Conservation (phyloP, 2,888 invertebrate species). For the Agrilus cyanescens region DNA sequence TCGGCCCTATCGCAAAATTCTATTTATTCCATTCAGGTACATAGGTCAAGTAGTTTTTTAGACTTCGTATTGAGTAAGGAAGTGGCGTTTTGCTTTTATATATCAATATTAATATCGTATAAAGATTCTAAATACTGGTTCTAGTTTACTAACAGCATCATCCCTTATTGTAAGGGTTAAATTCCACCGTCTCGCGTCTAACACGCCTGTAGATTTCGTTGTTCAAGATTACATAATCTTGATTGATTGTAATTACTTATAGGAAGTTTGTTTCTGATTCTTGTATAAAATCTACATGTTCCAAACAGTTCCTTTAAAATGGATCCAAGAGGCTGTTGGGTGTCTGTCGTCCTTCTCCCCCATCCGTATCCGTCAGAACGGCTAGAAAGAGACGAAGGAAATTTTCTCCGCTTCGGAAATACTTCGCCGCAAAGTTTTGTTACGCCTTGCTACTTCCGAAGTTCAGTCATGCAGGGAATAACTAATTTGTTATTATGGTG, state of each 20-base stretch:
- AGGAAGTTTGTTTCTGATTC: conserved; percentile 36
- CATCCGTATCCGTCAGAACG: conserved; percentile 1
- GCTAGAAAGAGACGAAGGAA: conserved; percentile 4
- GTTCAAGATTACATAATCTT: conserved; percentile 25
- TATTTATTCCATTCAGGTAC: too few relatives aligned
- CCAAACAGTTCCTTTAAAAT: conserved; percentile 8
- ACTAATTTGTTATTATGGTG: conserved; percentile 33
- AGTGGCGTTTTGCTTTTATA: too few relatives aligned
- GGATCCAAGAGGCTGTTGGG: not conserved
- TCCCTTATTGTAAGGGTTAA: too few relatives aligned
- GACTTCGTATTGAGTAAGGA: too few relatives aligned
- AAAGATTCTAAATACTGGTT: too few relatives aligned
- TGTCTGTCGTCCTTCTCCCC: conserved; percentile 6
- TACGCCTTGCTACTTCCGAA: conserved; percentile 31
- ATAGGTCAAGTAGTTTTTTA: too few relatives aligned
- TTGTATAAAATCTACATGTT: conserved; percentile 33
- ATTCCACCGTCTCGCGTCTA: not conserved
- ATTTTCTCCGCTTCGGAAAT: conserved; percentile 3
- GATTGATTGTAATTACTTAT: conserved; percentile 37
- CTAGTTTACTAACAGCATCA: too few relatives aligned
- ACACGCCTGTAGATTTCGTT: conserved; percentile 15
- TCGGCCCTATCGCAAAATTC: too few relatives aligned
- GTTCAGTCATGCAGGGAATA: conserved; percentile 35
- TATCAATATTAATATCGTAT: too few relatives aligned
- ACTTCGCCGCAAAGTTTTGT: conserved; percentile 30